Base-by-base conservation (phyloP, 2,113 vertebrate genomes). In the Rhinoderma darwinii region DNA sequence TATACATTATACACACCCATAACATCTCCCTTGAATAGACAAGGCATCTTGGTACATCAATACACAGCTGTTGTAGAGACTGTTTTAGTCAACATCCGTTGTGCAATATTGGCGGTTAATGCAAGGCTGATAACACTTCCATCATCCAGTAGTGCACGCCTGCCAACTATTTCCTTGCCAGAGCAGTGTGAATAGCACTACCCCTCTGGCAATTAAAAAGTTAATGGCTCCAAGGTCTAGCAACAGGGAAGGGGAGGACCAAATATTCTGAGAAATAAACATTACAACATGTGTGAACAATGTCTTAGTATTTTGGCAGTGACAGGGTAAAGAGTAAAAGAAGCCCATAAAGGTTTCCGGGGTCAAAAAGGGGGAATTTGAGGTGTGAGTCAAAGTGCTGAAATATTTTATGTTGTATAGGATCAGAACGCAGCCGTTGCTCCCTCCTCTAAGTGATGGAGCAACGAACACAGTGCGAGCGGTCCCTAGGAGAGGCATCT, bases 311-410 rank as follows among this genome's bases (percentile, higher is more conserved):
- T 80, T 80, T 59, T 93, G 93, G 96, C 95, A 95, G 94, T 93
- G 94, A 95, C 91, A 88, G 90, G 92, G 90, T 89, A 86, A 89
- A 84, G 75, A 88, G 84, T 90, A 88, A 86, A 80, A 80, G 89
- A 88, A 83, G 90, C 84, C 83, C 43, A 59, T 59, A 54, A 74
- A 77, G 74, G 83, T 43, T 82, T 75, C 78, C 44, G 43, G 54
- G 51, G 66, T 56, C 41, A 50, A 43, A 82, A 41, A 75, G 51
- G 39, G 50, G 47, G 77, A 47, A 59, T 75, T 87, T 56, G 73
- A 87, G 68, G 70, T 87, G 86, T 87, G 86, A 87, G 86, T 97
- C 96, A 99, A 99, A 99, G 97, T 99, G 98, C 97, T 98, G 95
- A 95, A 97, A 96, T 97, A 82, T 41, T 82, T 95, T 96, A 94